phyloP scores from a whole-genome alignment of 2,113 vertebrate genomes.

The Miniopterus natalensis region DNA sequence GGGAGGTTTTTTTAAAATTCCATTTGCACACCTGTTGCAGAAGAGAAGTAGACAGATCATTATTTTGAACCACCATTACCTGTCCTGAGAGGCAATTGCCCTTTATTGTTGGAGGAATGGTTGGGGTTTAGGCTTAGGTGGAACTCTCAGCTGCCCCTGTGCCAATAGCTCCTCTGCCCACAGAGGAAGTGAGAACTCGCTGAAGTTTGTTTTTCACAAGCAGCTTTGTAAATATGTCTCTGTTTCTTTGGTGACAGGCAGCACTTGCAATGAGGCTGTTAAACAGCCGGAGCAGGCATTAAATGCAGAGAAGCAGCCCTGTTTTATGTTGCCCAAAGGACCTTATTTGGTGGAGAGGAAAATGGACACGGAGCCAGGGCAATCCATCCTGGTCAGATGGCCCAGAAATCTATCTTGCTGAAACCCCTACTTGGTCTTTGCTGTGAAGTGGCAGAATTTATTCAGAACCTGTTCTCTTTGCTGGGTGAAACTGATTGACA shows the following conservation, averaged over 20 bases:
- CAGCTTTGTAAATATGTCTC: neutral
- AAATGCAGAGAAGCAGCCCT: neutral
- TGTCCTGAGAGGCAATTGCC: neutral
- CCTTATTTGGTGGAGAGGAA: neutral
- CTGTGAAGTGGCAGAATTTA: slow-evolving; percentile 16
- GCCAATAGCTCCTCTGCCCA: neutral
- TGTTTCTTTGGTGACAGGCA: neutral
- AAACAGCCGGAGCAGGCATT: neutral
- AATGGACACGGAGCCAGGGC: neutral
- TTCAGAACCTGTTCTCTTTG: slow-evolving; percentile 13
- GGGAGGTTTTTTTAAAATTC: neutral
- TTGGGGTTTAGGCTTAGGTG: neutral
- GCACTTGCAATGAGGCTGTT: neutral
- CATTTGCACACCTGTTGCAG: neutral
- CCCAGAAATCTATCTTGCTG: slow-evolving; percentile 19
- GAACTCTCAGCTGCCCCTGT: neutral
- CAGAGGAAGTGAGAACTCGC: neutral
- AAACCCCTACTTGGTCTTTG: neutral
- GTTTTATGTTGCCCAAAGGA: neutral
- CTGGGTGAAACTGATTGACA: neutral
- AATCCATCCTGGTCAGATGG: neutral
- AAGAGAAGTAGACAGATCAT: neutral
- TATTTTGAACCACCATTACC: neutral
- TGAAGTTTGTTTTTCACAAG: neutral
- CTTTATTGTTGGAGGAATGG: neutral